These are phyloP conservation scores for Caretta caretta DNA, from an alignment of 2,113 vertebrate genomes.

Conservation along the genomic window DNA sequence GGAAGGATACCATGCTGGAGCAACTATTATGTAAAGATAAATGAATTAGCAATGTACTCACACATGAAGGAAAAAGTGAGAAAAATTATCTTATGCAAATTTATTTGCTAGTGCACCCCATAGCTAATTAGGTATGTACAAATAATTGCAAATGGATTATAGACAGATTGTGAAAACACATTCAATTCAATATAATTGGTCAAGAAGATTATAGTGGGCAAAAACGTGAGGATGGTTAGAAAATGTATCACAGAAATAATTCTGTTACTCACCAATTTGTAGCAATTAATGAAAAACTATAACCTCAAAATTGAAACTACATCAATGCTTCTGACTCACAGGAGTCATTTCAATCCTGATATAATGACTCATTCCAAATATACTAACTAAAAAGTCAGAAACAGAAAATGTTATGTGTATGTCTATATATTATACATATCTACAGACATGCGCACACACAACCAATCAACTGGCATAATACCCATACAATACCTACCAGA, in stretches of 20 bases:
- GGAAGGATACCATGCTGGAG: not conserved
- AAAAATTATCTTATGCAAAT: not conserved
- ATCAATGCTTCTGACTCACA: not conserved
- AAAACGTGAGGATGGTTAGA: not conserved
- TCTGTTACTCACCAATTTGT: not conserved
- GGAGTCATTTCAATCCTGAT: not conserved
- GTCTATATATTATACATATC: not conserved
- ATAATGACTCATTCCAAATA: conserved; percentile 6
- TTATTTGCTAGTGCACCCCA: not conserved
- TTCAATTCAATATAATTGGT: not conserved
- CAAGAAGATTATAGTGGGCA: not conserved
- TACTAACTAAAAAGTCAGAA: not conserved
- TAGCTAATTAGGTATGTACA: not conserved
- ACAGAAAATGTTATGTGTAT: not conserved
- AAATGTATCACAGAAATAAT: not conserved
- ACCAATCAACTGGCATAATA: not conserved
- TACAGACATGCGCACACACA: not conserved
- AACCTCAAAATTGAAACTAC: not conserved
- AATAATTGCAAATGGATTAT: not conserved
- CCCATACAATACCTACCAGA: not conserved
- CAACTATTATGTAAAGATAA: not conserved
- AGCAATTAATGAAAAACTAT: not conserved
- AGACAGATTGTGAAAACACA: not conserved
- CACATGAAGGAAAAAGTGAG: not conserved
- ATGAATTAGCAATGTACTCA: not conserved